These are phyloP conservation scores for Odontocolon sp. DNA, from an alignment of 2,888 invertebrate genomes.

Conservation along the genomic window DNA sequence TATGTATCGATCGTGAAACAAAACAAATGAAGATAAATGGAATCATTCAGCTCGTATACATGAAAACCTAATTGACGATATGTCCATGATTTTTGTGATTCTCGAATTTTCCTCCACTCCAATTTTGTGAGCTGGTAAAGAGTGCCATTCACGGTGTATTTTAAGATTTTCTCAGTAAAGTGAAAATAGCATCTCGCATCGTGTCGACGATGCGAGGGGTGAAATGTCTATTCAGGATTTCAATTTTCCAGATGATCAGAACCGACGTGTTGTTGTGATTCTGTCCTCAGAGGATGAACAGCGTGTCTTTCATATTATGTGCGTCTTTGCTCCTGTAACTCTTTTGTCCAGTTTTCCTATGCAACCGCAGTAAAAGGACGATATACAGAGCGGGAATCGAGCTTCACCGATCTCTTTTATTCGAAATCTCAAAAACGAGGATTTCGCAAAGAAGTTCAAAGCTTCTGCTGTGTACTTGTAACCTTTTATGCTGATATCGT, in stretches of 20 bases:
- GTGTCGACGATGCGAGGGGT: not conserved
- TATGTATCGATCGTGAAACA: not conserved
- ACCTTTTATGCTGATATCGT: not conserved
- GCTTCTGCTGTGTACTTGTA: not conserved
- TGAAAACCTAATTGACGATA: slow-evolving; percentile 50
- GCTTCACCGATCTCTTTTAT: not conserved
- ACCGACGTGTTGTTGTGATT: not conserved
- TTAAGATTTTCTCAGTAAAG: not conserved
- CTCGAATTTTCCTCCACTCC: slow-evolving; percentile 1
- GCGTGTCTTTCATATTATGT: not conserved
- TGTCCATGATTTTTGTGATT: slow-evolving; percentile 28
- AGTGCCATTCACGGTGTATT: not conserved
- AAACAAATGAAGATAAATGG: not conserved
- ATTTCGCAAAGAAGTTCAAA: not conserved
- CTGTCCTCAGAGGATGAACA: not conserved
- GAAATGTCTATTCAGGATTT: not conserved
- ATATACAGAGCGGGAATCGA: not conserved
- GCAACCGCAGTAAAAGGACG: not conserved
- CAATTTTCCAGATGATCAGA: slow-evolving; percentile 15
- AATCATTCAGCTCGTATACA: slow-evolving; percentile 27
- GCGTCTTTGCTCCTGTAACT: not conserved
- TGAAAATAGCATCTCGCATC: not conserved
- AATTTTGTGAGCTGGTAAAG: not conserved
- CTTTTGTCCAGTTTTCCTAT: slow-evolving; percentile 8
- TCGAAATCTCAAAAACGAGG: not conserved